Conservation (phyloP, 2,113 vertebrate genomes). For the Agapornis roseicollis region DNA sequence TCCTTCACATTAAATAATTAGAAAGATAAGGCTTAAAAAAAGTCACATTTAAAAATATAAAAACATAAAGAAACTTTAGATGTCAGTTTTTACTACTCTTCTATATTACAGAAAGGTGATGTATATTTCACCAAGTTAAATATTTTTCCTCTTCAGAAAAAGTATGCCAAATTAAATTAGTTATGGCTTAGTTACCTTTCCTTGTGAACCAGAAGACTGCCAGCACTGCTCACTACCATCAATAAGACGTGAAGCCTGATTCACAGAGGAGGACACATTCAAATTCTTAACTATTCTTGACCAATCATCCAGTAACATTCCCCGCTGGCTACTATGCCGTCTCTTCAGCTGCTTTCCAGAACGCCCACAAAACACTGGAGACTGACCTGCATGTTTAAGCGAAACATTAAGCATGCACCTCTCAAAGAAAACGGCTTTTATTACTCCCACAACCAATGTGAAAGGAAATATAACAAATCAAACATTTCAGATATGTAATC, state of each 20-base stretch:
- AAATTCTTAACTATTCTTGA: constrained; percentile 93
- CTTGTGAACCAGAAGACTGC: constrained; percentile 98
- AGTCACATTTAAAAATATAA: not conserved
- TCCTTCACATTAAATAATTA: not conserved
- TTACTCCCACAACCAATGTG: not conserved
- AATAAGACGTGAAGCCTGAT: constrained; percentile 91
- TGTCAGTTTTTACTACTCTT: not conserved
- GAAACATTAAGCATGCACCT: not conserved
- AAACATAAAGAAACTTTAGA: not conserved
- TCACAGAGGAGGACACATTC: constrained; percentile 91
- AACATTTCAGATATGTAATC: not conserved
- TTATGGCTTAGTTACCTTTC: constrained; percentile 79
- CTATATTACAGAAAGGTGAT: not conserved
- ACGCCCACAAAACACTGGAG: constrained; percentile 90
- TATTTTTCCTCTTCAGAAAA: not conserved
- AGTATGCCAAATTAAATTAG: not conserved
- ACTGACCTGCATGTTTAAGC: constrained; percentile 76
- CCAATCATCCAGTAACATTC: constrained; percentile 96
- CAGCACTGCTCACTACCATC: constrained; percentile 94
- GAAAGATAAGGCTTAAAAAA: not conserved
- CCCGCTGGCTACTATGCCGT: constrained; percentile 86
- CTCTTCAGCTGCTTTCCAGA: constrained; percentile 95
- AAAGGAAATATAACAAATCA: not conserved
- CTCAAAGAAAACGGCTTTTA: not conserved
- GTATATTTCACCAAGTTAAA: not conserved